A percentile compares a stretch with the other conserved stretches of the same genome.
phyloP scores from a whole-genome alignment of 1,140 invertebrate species.

The Doryteuthis pealeii region DNA sequence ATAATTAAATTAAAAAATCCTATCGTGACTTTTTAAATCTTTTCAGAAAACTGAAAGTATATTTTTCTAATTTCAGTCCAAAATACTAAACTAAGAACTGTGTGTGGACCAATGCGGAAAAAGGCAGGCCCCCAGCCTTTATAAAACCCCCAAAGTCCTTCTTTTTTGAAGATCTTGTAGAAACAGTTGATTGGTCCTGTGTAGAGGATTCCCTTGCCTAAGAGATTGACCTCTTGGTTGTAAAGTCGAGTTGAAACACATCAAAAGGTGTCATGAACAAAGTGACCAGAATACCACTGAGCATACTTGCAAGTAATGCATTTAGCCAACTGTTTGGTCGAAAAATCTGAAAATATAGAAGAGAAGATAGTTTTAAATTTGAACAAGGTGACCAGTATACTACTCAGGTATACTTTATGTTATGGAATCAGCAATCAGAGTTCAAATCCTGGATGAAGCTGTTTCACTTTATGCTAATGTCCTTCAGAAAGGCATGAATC shows the following conservation, averaged over 20 bases:
- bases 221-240: slow-evolving; percentile 73
- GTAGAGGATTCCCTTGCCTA: slow-evolving; percentile 68
- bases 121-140: slow-evolving; percentile 82
- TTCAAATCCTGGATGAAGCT: too few species aligned
- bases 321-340: slow-evolving; percentile 65
- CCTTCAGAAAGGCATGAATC: too few species aligned
- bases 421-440: too few species aligned
- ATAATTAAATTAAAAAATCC: too few species aligned
- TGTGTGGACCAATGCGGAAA: slow-evolving; percentile 80
- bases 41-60: slow-evolving; percentile 31
- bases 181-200: slow-evolving; percentile 73
- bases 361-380: too few species aligned
- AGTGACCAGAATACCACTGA: slow-evolving; percentile 79
- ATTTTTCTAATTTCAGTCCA: slow-evolving; percentile 72
- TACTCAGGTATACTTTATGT: too few species aligned
- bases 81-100: slow-evolving; percentile 78
- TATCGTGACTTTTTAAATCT: too few species aligned
- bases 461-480: too few species aligned
- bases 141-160: slow-evolving; percentile 78
- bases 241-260: slow-evolving; percentile 85
- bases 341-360: slow-evolving; percentile 62
- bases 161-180: slow-evolving; percentile 71
- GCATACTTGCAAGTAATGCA: slow-evolving; percentile 74
- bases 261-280: slow-evolving; percentile 87
- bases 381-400: too few species aligned